Evolutionary conservation across 2,113 vertebrate species (phyloP), one percentile per base, ranked within the genome.

Genomic region (Osmerus mordax): DNA sequence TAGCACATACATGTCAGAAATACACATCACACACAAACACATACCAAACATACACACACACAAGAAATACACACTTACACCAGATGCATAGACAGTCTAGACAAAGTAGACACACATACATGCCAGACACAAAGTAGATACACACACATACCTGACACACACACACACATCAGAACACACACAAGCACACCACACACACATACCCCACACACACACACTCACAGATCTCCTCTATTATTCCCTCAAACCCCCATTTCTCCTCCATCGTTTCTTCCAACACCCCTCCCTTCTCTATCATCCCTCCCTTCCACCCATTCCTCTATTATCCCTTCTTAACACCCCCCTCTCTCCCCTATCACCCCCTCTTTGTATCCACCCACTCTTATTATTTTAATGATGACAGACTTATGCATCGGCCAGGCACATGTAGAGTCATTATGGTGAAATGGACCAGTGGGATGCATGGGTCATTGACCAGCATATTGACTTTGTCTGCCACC

Each of bases 401-500:
- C 83, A 91, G 85, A 89, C 89, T 85, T 90, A 84, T 84, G 87
- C 86, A 84, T 85, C 81, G 86, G 82, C 84, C 81, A 67, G 79
- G 83, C 67, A 55, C 86, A 83, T 92, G 90, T 91, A 87, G 83
- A 89, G 86, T 92, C 90, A 92, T 93, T 91, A 93, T 86, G 78
- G 81, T 86, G 83, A 90, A 91, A 91, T 90, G 89, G 91, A 90
- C 90, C 89, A 90, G 83, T 71, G 55, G 83, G 74, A 85, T 89
- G 82, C 88, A 91, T 71, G 85, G 87, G 61, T 88, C 92, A 92
- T 91, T 92, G 91, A 89, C 87, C 86, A 87, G 80, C 83, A 88
- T 90, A 92, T 92, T 89, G 90, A 90, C 89, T 91, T 88, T 87
- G 87, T 91, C 87, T 91, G 87, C 87, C 87, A 91, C 89, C 81